These are phyloP conservation scores for Hydrotaea diabolus DNA, from an alignment of 2,888 invertebrate genomes.

Conservation along the genomic window DNA sequence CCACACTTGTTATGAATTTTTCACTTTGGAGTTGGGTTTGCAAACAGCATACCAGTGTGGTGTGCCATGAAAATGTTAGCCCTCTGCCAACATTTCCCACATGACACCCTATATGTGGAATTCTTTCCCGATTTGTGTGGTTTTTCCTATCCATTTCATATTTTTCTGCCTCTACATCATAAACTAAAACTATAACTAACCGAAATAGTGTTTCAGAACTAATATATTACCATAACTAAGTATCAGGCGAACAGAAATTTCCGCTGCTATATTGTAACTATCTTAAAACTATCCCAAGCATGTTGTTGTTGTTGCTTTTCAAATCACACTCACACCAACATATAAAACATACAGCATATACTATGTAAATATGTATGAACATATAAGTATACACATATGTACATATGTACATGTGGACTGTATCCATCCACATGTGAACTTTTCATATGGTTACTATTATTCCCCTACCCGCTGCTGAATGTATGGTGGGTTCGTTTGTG, in stretches of 20 bases:
- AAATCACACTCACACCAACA: background rate
- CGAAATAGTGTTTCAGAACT: conserved; percentile 79
- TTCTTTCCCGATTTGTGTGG: background rate
- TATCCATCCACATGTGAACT: background rate
- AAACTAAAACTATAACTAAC: conserved; percentile 74
- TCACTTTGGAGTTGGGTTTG: no score
- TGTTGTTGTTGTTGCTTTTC: background rate
- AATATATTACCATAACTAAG: conserved; percentile 79
- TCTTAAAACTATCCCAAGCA: conserved; percentile 59
- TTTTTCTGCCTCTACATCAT: conserved; percentile 12
- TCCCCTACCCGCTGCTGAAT: background rate
- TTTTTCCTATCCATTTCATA: background rate
- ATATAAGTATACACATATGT: background rate
- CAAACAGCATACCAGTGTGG: no score
- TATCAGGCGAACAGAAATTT: conserved; percentile 75
- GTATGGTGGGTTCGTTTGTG: background rate
- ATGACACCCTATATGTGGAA: background rate
- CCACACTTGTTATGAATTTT: no score
- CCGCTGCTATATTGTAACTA: conserved; percentile 50
- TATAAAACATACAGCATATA: background rate
- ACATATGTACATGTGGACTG: background rate
- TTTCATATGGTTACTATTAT: background rate
- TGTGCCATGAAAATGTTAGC: background rate
- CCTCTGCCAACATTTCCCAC: background rate
- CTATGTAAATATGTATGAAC: background rate